Evolutionary conservation across 2,797 vertebrate genomes (phyloP).

Genomic region (Sebastes paucispinis): DNA sequence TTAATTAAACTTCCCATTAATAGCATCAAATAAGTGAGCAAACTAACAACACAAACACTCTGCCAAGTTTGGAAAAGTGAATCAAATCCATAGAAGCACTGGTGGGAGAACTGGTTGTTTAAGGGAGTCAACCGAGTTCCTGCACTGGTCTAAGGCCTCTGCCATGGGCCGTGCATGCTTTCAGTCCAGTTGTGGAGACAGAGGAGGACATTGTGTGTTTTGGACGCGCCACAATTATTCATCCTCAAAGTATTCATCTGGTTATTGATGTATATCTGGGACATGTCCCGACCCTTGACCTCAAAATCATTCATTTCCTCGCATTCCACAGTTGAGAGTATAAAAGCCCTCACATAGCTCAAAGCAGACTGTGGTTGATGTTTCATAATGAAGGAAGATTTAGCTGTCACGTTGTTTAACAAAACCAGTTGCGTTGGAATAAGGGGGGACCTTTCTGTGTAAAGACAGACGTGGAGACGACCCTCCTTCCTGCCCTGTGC

Average conservation of each 20-base stretch:
- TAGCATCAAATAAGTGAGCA: conserved; percentile 64
- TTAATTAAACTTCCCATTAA: conserved; percentile 81
- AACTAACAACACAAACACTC: conserved; percentile 59
- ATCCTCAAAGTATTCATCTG: conserved; percentile 47
- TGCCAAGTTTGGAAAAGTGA: conserved; percentile 47
- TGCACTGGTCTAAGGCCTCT: conserved; percentile 3
- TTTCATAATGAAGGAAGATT: conserved; percentile 20
- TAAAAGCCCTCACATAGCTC: conserved; percentile 27
- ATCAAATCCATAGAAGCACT: conserved; percentile 11
- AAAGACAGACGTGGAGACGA: not conserved
- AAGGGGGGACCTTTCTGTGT: not conserved
- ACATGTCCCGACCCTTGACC: conserved; percentile 60
- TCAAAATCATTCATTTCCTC: conserved; percentile 63
- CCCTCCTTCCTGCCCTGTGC: not conserved
- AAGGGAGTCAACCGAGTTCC: not conserved
- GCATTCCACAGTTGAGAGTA: conserved; percentile 52
- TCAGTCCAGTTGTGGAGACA: conserved; percentile 30
- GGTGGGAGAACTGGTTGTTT: conserved; percentile 10
- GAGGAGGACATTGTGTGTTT: conserved; percentile 43
- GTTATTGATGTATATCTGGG: conserved; percentile 73
- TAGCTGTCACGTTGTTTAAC: conserved; percentile 26
- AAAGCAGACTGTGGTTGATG: conserved; percentile 6
- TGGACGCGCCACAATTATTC: conserved; percentile 25
- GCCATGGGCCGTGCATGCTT: not conserved
- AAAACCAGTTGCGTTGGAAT: conserved; percentile 14